A percentile compares a stretch with the other conserved stretches of the same genome.
These are phyloP conservation scores for Balanococcus diminutus DNA, from an alignment of 2,888 invertebrate genomes.

Conservation along the genomic window DNA sequence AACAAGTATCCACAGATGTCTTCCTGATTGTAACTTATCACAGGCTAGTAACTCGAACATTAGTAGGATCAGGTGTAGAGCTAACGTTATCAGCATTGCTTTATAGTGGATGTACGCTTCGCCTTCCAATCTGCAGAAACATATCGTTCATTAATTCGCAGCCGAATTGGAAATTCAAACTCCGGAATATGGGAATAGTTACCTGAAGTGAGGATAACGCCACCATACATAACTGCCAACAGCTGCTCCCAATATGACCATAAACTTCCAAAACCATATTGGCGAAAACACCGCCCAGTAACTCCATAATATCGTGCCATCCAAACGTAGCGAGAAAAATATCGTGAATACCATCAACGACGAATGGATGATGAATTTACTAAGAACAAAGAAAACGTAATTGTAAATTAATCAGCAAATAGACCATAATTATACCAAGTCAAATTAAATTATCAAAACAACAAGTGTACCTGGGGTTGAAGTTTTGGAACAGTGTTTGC, in stretches of 20 bases:
- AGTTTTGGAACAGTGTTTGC: slow-evolving; percentile 87
- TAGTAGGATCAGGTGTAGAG: slow-evolving; percentile 89
- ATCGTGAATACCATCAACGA: slow-evolving; percentile 90
- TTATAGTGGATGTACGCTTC: slow-evolving; percentile 97
- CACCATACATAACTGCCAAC: slow-evolving; percentile 96
- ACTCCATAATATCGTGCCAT: slow-evolving; percentile 87
- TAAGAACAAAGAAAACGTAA: slow-evolving; percentile 65
- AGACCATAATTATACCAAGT: too few species aligned
- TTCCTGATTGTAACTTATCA: slow-evolving; percentile 86
- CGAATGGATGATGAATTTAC: slow-evolving; percentile 95
- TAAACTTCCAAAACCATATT: slow-evolving; percentile 95
- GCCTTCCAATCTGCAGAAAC: slow-evolving; percentile 77
- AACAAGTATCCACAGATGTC: slow-evolving; percentile 87
- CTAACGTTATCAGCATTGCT: slow-evolving; percentile 95
- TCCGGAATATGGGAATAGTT: not conserved
- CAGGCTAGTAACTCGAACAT: slow-evolving; percentile 97
- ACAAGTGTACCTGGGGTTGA: slow-evolving; percentile 80
- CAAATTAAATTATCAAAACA: not conserved
- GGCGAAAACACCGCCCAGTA: slow-evolving; percentile 96
- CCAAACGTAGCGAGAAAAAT: slow-evolving; percentile 86
- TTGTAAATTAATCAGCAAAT: not conserved
- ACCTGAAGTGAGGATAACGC: slow-evolving; percentile 94
- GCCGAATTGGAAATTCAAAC: not conserved
- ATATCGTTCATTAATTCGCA: not conserved
- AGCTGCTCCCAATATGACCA: slow-evolving; percentile 87